These are phyloP conservation scores for Pomacea canaliculata DNA, from an alignment of 2,888 invertebrate species.

Conservation along the genomic window DNA sequence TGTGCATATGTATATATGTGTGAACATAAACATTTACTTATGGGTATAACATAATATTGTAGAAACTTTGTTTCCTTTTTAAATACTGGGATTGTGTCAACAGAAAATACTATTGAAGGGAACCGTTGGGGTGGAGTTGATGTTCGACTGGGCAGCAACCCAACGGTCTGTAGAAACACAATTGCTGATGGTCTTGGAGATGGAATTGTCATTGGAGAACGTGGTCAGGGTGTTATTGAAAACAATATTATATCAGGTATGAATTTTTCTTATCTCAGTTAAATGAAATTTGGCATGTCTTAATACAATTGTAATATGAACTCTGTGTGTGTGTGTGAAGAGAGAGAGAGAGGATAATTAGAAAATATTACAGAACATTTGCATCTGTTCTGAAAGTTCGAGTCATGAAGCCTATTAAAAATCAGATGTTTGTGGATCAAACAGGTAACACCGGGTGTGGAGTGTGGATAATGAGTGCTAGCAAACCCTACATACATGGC, in stretches of 20 bases:
- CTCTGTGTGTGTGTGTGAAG: too few relatives aligned
- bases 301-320: too few relatives aligned
- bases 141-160: constrained; percentile 58
- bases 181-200: constrained; percentile 63
- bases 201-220: constrained; percentile 61
- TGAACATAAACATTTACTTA: too few relatives aligned
- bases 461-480: constrained; percentile 61
- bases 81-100: neutral
- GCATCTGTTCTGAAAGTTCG: too few relatives aligned
- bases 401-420: too few relatives aligned
- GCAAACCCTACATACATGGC: constrained; percentile 60
- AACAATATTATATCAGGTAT: constrained; percentile 61
- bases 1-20: too few relatives aligned
- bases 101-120: constrained; percentile 61
- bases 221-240: constrained; percentile 56
- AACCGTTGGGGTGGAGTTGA: constrained; percentile 66
- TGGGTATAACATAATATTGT: too few relatives aligned
- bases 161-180: constrained; percentile 55
- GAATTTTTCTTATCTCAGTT: neutral
- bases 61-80: neutral
- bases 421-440: neutral
- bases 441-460: constrained; percentile 65
- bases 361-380: too few relatives aligned
- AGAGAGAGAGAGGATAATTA: too few relatives aligned
- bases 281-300: too few relatives aligned